Conservation (phyloP, 2,888 invertebrate genomes). For the Amiota minor region DNA sequence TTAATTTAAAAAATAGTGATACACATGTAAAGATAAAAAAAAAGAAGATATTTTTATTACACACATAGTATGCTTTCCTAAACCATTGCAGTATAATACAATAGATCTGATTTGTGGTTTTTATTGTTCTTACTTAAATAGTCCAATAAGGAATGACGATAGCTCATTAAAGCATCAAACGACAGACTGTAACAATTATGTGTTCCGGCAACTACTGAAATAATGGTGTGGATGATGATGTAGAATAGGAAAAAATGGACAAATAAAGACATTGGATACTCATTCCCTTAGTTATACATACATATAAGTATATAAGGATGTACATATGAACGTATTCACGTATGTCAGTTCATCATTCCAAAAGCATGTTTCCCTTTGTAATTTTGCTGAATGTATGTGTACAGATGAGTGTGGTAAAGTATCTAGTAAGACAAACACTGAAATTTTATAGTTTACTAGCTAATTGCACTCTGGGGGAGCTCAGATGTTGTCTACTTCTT, state of each 20-base stretch:
- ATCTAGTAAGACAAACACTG: conserved; percentile 64
- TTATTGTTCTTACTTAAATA: not conserved
- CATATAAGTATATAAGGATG: not conserved
- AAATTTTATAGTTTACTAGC: conserved; percentile 70
- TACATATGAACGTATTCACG: no score
- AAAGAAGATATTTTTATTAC: no score
- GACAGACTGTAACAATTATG: conserved; percentile 58
- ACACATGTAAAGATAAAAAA: no score
- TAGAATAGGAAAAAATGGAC: not conserved
- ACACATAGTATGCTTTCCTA: no score
- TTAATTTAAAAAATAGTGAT: no score
- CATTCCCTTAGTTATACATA: conserved; percentile 22
- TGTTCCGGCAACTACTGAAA: conserved; percentile 50
- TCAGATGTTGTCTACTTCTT: conserved; percentile 31
- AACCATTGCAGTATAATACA: no score
- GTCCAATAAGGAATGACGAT: conserved; percentile 45
- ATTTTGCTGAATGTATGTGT: not conserved
- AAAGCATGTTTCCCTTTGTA: conserved; percentile 51
- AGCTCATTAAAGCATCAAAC: conserved; percentile 54
- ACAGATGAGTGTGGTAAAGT: conserved; percentile 49
- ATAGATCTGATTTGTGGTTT: no score
- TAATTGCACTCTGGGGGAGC: conserved; percentile 69
- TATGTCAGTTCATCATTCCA: conserved; percentile 37
- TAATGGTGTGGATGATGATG: not conserved
- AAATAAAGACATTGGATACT: not conserved